These are phyloP conservation scores for Osmerus mordax DNA, from an alignment of 2,113 vertebrate genomes.

Conservation along the genomic window DNA sequence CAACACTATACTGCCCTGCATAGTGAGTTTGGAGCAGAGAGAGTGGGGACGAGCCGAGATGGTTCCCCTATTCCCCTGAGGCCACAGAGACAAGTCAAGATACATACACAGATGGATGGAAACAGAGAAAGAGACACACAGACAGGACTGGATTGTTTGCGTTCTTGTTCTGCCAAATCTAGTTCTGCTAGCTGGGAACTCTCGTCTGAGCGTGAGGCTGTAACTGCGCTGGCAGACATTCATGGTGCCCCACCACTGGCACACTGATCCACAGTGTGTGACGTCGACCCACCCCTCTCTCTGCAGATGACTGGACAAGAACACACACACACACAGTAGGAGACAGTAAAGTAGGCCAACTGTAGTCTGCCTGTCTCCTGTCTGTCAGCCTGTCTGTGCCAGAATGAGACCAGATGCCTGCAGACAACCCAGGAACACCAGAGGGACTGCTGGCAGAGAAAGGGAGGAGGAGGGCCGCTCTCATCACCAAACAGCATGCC, in stretches of 20 bases:
- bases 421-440: slow-evolving; percentile 50
- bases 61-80: no score
- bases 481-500: slow-evolving; percentile 27
- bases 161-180: slow-evolving; percentile 35
- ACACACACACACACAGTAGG: background rate
- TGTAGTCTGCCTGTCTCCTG: slow-evolving; percentile 26
- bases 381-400: slow-evolving; percentile 39
- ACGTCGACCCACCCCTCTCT: slow-evolving; percentile 49
- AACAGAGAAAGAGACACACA: slow-evolving; percentile 19
- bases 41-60: no score
- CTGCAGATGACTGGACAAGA: slow-evolving; percentile 41
- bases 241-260: slow-evolving; percentile 34
- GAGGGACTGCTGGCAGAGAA: slow-evolving; percentile 43
- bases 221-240: slow-evolving; percentile 41
- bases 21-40: no score
- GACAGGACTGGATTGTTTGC: background rate
- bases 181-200: slow-evolving; percentile 50
- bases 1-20: no score
- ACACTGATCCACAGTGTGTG: slow-evolving; percentile 43
- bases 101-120: slow-evolving; percentile 13
- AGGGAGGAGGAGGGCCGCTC: slow-evolving; percentile 10
- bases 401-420: slow-evolving; percentile 50
- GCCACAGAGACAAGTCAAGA: no score
- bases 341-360: background rate
- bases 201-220: slow-evolving; percentile 55